Evolutionary conservation across 1,140 invertebrate genomes (phyloP).

Genomic region (Lamellibrachia luymesi): DNA sequence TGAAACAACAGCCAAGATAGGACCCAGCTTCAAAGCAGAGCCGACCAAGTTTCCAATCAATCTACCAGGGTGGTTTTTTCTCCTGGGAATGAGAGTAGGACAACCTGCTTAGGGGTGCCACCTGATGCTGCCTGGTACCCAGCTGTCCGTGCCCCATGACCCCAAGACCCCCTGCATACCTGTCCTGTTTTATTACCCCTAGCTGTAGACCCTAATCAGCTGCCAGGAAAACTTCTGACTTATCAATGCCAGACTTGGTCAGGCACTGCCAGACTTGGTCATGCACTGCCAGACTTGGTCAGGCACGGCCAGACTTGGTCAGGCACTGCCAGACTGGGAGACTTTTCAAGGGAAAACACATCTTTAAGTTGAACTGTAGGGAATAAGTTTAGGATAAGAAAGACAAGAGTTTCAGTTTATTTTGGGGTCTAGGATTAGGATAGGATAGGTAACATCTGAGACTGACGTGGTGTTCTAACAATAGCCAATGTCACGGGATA

Average conservation of each 20-base stretch:
- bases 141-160: background rate
- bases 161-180: background rate
- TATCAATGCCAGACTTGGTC: background rate
- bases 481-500: no score
- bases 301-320: background rate
- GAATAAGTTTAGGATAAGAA: background rate
- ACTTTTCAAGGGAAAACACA: background rate
- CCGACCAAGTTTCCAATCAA: background rate
- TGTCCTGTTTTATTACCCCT: background rate
- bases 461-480: no score
- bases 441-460: no score
- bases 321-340: background rate
- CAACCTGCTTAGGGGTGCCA: background rate
- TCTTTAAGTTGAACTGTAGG: background rate
- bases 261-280: no score
- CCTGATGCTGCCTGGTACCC: background rate
- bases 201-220: background rate
- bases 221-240: background rate
- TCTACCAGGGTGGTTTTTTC: background rate
- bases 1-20: background rate
- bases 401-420: background rate
- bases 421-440: background rate
- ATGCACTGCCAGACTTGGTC: background rate
- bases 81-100: background rate
- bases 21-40: background rate